A percentile compares a stretch with the other conserved stretches of the same genome.
Conservation (phyloP, 2,888 invertebrate genomes). For the Epinotia nisella region DNA sequence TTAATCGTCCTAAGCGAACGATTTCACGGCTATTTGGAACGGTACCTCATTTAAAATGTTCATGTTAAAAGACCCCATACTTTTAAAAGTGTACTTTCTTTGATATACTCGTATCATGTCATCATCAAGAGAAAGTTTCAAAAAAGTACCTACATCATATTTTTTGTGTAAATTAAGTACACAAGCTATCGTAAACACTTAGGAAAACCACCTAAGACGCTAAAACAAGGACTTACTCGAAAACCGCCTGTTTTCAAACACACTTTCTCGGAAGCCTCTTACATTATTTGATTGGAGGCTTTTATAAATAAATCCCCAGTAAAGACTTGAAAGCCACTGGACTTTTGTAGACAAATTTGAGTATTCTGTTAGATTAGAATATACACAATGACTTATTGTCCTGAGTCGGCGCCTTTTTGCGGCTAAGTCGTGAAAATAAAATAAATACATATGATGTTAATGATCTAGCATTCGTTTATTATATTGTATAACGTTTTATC, state of each 20-base stretch:
- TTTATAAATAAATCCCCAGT: conserved; percentile 66
- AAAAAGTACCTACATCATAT: background rate
- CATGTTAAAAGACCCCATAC: too few relatives aligned
- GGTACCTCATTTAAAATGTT: too few relatives aligned
- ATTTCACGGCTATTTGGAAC: background rate
- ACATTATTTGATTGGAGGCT: conserved; percentile 73
- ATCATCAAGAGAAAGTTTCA: background rate
- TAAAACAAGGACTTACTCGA: conserved; percentile 67
- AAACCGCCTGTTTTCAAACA: conserved; percentile 66
- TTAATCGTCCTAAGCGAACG: background rate
- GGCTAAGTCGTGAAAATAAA: too few relatives aligned
- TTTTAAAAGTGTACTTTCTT: background rate
- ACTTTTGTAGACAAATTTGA: conserved; percentile 25
- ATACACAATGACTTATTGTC: background rate
- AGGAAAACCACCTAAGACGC: conserved; percentile 72
- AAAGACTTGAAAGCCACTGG: conserved; percentile 48
- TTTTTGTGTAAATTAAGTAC: background rate
- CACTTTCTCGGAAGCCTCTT: conserved; percentile 69
- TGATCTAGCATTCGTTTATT: too few relatives aligned
- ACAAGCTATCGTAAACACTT: conserved; percentile 59
- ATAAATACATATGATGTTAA: too few relatives aligned
- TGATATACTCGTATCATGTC: background rate
- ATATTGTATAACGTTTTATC: too few relatives aligned
- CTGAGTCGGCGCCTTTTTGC: too few relatives aligned
- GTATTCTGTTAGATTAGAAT: conserved; percentile 5